Base-by-base conservation (phyloP, 1,140 invertebrate species). In the Hypothenemus hampei region DNA sequence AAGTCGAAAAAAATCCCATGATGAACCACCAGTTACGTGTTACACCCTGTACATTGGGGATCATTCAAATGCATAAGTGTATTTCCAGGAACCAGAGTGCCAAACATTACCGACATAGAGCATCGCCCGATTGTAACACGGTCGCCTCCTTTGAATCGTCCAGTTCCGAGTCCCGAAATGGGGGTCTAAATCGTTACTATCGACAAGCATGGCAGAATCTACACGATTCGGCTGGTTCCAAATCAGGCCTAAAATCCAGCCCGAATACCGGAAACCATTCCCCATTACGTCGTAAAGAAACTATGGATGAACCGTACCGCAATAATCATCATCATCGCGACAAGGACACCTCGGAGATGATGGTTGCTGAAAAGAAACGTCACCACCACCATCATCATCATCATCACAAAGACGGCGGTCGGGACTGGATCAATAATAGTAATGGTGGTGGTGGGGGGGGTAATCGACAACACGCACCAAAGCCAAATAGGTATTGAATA, bases 131-230 rank as follows among this genome's bases (percentile, higher is more conserved):
- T 72, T 90, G 88, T 73, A 89, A 91, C 68, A 91, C 88, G 8
- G 87, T 90, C 23, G 89, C 87, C 18, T 91, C 88, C 22, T 86
- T 90, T 63, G 87, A 90, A 65, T 89, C 87, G 41, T 87, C 87
- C 51, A 86, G 86, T 40, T 90, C 87, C 0, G 89, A 91, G 62
- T 88, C 87, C 11, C 78, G 89, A 33, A 81, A 81, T 62, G 81
- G 89, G 24, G 81, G 89, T 24, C 75, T 93, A 44, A 93, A 91
- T 70, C 82, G 89, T 61, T 83, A 77, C 64, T 94, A 94, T 73
- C 80, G 89, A 13, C 85, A 91, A 69, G 91, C 91, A 3, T 94
- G 91, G 91, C 89, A 93, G 65, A 92, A 93, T 69, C 77, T 94
- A 3, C 89, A 92, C 67, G 87, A 91, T 72, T 85, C 86, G 11